phyloP scores from a whole-genome alignment of 2,113 vertebrate genomes.

The Tupaia chinensis region DNA sequence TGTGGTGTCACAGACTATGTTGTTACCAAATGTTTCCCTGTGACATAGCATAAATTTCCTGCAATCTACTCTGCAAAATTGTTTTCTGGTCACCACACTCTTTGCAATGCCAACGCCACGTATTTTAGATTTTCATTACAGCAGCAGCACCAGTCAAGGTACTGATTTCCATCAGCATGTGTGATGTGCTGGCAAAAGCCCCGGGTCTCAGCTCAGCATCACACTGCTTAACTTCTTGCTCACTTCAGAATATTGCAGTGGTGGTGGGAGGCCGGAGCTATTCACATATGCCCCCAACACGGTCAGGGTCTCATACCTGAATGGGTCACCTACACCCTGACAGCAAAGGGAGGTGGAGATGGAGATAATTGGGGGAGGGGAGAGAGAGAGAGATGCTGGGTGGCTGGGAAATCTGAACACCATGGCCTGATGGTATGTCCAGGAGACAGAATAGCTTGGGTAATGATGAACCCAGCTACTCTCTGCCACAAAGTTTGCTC shows the following conservation, averaged over 20 bases:
- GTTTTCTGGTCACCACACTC: not conserved
- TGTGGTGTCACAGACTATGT: fast-evolving
- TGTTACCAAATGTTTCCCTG: not conserved
- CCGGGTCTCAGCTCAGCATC: not conserved
- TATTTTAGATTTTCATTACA: not conserved
- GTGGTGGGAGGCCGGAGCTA: fast-evolving
- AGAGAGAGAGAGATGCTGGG: not conserved
- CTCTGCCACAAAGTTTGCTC: not conserved
- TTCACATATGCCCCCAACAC: not conserved
- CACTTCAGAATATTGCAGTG: fast-evolving
- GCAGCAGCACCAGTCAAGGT: not conserved
- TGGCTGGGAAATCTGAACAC: not conserved
- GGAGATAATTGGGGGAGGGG: not conserved
- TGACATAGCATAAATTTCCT: fast-evolving
- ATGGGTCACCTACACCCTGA: not conserved
- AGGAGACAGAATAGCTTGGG: fast-evolving
- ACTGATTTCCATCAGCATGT: not conserved
- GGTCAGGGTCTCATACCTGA: not conserved
- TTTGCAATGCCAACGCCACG: fast-evolving
- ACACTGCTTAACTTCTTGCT: not conserved
- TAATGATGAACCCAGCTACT: not conserved
- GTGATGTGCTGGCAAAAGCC: not conserved
- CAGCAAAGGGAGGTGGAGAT: not conserved
- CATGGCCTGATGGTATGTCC: fast-evolving
- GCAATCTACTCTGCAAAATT: no score